Evolutionary conservation across 2,113 vertebrate genomes (phyloP).

Genomic region (Elachura formosa): DNA sequence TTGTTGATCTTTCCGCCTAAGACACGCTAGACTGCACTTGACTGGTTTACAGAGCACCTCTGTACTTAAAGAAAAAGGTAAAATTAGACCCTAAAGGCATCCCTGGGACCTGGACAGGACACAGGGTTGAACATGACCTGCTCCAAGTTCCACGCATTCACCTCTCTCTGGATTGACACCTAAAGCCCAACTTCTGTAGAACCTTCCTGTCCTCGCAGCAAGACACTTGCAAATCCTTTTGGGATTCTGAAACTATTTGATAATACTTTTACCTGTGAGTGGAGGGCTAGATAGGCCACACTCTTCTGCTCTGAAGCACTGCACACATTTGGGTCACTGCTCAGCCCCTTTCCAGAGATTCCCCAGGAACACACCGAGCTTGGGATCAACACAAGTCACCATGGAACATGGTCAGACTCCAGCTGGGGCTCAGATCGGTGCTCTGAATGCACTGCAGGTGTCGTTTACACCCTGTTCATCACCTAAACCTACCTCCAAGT

Average conservation of each 20-base stretch:
- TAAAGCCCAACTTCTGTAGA: neutral
- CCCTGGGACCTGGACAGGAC: neutral
- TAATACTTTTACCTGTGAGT: neutral
- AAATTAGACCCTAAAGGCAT: neutral
- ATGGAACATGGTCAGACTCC: neutral
- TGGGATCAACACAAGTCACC: neutral
- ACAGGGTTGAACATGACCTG: neutral
- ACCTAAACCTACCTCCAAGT: neutral
- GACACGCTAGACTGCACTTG: neutral
- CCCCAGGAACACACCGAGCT: neutral
- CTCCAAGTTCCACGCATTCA: accelerated
- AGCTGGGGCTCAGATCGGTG: neutral
- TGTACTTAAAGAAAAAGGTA: neutral
- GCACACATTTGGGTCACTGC: accelerated
- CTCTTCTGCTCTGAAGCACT: neutral
- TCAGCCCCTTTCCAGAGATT: neutral
- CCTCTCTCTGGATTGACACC: neutral
- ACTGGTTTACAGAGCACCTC: neutral
- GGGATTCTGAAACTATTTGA: neutral
- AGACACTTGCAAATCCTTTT: neutral
- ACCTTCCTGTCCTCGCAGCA: neutral
- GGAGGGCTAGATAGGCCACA: accelerated
- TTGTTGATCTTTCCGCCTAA: neutral
- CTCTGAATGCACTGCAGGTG: accelerated
- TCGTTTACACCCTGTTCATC: neutral